Base-by-base conservation (phyloP, 1,140 invertebrate genomes). In the Papilio dardanus region DNA sequence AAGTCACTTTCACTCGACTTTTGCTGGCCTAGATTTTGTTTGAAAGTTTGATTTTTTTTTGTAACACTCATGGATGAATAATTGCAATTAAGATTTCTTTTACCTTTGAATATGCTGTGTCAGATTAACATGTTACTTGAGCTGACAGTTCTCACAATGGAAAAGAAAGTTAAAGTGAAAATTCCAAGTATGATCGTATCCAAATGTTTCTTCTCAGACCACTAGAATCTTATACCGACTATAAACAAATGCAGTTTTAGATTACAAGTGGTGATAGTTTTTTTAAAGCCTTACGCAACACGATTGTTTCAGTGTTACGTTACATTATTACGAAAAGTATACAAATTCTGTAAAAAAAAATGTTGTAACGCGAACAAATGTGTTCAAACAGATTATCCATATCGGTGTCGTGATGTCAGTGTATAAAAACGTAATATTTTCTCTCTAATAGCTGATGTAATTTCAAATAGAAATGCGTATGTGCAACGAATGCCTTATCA, bases 1-100 rank as follows among this genome's bases (percentile, higher is more conserved):
- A 79, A 82, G 74, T 79, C 71, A 79, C 82, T 79, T 80, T 83
- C 80, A 68, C 78, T 83, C 33, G n/a, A 46, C 14, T 75, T 46
- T 75, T 74, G 73, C 30, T 46, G 42, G 24, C 54, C 54, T 62
- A 62, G 54, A 62, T 62, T 28, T 28, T 62, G 54, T 30, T 16
- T 30, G 54, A 62, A 62, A 62, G 54, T 62, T 62, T 62, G 10
- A 5, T 54, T 24, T 54, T 24, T 54, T 54, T 24, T 28, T 46
- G 2, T 46, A 30, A 62, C 24, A 30, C 54, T 30, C 54, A 1
- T 62, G 10, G 24, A 16, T 28, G 24, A 16, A 62, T 62, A 62
- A 62, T 28, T 30, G 6, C 54, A 62, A 62, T 62, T 62, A 62
- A 30, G 24, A 54, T 54, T 54, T 54, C 50, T 2, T 46, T 50